Base-by-base conservation (phyloP, 2,797 vertebrate genomes). In the Cyprinodon diabolis region DNA sequence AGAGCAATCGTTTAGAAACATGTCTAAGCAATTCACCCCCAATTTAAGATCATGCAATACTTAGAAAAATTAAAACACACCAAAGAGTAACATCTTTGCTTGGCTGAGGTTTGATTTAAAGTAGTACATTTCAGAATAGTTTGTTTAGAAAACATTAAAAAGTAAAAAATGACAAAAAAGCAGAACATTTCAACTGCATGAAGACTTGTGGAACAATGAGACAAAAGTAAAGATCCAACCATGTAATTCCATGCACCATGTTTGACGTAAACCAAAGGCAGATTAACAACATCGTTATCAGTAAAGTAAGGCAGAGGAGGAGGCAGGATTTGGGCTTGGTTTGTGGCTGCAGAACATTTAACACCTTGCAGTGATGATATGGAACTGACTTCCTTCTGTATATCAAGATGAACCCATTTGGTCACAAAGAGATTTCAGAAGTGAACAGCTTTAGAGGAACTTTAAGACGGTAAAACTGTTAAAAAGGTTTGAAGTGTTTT, bases 31-130 rank as follows among this genome's bases (percentile, higher is more conserved):
- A 30, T 58, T 35, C 15, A 10, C 12, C 12, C 23, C n/a, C 23
- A 25, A 12, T 12, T 1, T 56, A 13, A 35, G 14, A 9, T 8
- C 14, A 58, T 35, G 1, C 6, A 15, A 58, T 15, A 7, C 6
- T 30, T 58, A 66, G 65, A 83, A 70, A 77, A 17, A 74, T 67
- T 80, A 86, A 79, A 82, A 84, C 81, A 11, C 5, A 21, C 49
- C 49, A 4, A 6, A 51, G 15, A 6, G 49, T 51, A 15, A 14
- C 56, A 13, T 3, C 15, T 14, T 14, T 49, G 15, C 3, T 2
- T 12, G 48, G 48, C 7, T 17, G 13, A 60, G 15, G 35, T 62
- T 62, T 8, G 30, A 40, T 19, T 7, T 35, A 1, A 40, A 19
- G 40, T 60, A 4, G 25, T 3, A 60, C 6, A 60, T 40, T 62